These are phyloP conservation scores for Cichlasoma orientale DNA, from an alignment of 2,797 vertebrate species.

Conservation along the genomic window DNA sequence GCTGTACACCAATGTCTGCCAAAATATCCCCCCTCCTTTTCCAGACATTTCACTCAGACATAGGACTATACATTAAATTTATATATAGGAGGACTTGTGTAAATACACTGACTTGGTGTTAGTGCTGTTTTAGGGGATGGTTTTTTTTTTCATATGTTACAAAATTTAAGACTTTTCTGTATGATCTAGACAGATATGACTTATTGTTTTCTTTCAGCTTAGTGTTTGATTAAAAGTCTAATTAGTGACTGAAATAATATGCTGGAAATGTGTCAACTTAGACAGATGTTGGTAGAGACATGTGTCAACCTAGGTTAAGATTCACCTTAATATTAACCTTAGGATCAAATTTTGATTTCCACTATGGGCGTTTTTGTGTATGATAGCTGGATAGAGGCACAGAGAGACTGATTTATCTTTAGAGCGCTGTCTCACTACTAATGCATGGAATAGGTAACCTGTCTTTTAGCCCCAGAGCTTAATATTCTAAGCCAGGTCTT, in stretches of 20 bases:
- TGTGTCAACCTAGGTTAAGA: not conserved
- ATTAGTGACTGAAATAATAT: not conserved
- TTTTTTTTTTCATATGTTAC: not conserved
- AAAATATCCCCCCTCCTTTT: slow-evolving; percentile 10
- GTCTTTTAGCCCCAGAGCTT: not conserved
- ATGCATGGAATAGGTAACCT: not conserved
- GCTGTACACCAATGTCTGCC: not conserved
- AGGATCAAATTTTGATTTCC: not conserved
- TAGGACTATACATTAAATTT: not conserved
- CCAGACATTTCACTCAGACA: not conserved
- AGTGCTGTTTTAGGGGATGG: not conserved
- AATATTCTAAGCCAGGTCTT: slow-evolving; percentile 1
- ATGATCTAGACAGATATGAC: not conserved
- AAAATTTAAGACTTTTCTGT: not conserved
- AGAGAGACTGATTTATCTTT: not conserved
- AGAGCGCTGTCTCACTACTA: not conserved
- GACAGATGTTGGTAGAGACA: not conserved
- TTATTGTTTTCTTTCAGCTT: no score
- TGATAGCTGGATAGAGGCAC: not conserved
- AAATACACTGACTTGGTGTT: not conserved
- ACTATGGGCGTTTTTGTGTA: not conserved
- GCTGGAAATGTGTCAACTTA: not conserved
- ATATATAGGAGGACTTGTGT: not conserved
- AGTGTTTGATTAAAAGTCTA: no score
- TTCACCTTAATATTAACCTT: not conserved